Percentiles rank a stretch among this genome's conserved stretches.
These are phyloP conservation scores for Ormyrus labotus DNA, from an alignment of 2,888 invertebrate species.

Conservation along the genomic window DNA sequence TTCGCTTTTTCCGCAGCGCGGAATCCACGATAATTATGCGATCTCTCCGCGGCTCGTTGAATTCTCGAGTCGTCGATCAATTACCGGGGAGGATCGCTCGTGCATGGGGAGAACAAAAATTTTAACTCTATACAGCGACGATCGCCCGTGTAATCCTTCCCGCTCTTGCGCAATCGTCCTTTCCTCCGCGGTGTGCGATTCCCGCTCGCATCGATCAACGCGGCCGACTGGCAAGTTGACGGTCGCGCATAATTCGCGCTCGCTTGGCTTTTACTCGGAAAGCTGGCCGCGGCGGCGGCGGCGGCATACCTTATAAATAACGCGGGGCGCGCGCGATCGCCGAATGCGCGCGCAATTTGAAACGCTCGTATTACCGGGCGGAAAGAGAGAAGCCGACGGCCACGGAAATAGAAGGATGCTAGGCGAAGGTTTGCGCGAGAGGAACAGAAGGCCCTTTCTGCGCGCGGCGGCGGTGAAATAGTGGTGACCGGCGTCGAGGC, in stretches of 20 bases:
- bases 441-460: neutral
- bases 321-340: conserved; percentile 4
- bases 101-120: too few species aligned
- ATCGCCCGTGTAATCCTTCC: too few species aligned
- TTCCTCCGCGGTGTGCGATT: too few species aligned
- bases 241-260: conserved; percentile 57
- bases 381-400: neutral
- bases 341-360: conserved; percentile 27
- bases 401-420: conserved; percentile 33
- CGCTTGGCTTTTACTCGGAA: conserved; percentile 47
- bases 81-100: too few species aligned
- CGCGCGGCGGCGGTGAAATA: neutral
- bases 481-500: neutral
- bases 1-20: too few species aligned
- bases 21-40: too few species aligned
- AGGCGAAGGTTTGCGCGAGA: neutral
- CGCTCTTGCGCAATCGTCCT: too few species aligned
- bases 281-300: conserved; percentile 49
- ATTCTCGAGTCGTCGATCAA: too few species aligned
- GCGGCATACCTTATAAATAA: too few species aligned
- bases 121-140: too few species aligned
- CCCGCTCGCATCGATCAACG: too few species aligned
- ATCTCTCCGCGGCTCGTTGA: too few species aligned
- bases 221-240: conserved; percentile 65
- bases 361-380: conserved; percentile 36